Evolutionary conservation across 1,140 invertebrate genomes (phyloP).

Genomic region (Anastrepha ludens): DNA sequence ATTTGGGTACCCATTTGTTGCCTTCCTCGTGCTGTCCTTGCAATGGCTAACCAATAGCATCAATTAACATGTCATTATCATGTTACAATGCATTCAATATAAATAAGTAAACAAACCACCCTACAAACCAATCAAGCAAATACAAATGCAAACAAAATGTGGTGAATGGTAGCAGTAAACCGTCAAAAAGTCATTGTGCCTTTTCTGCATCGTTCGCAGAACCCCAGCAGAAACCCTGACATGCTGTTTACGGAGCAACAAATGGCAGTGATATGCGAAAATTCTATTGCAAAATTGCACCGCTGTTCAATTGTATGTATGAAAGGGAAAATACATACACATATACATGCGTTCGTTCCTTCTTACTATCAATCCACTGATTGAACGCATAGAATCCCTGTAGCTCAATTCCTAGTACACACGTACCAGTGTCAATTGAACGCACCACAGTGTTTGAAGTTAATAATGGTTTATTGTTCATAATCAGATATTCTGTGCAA

Average conservation of each 20-base stretch:
- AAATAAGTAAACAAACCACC: neutral
- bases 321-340: neutral
- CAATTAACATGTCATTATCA: slow-evolving; percentile 48
- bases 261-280: slow-evolving; percentile 32
- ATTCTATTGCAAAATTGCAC: slow-evolving; percentile 47
- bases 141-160: slow-evolving; percentile 16
- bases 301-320: slow-evolving; percentile 43
- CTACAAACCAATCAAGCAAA: neutral
- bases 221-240: too few relatives aligned
- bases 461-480: slow-evolving; percentile 34
- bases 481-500: neutral
- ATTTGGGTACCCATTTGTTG: neutral
- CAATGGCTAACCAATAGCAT: slow-evolving; percentile 37
- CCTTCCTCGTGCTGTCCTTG: neutral
- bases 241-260: slow-evolving; percentile 1
- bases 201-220: neutral
- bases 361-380: neutral
- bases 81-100: slow-evolving; percentile 20
- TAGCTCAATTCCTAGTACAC: neutral
- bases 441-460: slow-evolving; percentile 12
- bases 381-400: neutral
- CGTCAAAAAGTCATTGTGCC: slow-evolving; percentile 30
- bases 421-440: neutral
- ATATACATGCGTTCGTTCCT: neutral
- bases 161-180: neutral